Evolutionary conservation across 2,888 invertebrate genomes (phyloP), one percentile per base, ranked within the genome.

Genomic region (Venustoraphidia nigricollis): DNA sequence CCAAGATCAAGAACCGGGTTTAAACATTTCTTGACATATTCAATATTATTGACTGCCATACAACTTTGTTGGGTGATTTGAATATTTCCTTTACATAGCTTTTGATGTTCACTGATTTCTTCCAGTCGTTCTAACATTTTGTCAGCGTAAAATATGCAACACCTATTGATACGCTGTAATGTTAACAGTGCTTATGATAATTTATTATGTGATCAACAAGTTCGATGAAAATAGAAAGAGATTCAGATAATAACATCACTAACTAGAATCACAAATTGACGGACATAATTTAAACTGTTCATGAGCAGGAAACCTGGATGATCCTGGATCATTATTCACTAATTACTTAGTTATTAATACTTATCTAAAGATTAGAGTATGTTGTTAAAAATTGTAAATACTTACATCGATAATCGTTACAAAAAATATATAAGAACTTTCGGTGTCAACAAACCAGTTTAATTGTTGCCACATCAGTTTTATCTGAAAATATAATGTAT

Each of bases 381-480:
- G 9, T 41, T 45, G 44, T 27, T 9, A 10, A 1, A 17, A 9
- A 27, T 13, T 11, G 9, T 10, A 42, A 9, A 40, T 52, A 75
- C 81, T 78, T 66, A 85, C 89, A 68, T 94, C 92, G 54, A 94
- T 82, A 59, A 95, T 90, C 72, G 92, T 93, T 6, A 89, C 88
- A 17, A 94, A 85, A 66, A 93, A 93, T 2, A 88, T 85, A 60
- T 91, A 92, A 42, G 89, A 85, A 8, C 91, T 89, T 59, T 92
- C 88, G 5, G 85, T 27, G 6, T 27, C 78, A 64, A 96, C 95
- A 0, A 93, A 94, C 92, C 96, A 96, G 36, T 88, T 83, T 46
- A 97, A 67, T 62, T 95, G 91, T 59, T 90, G 85, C 97, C 97
- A 97, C 66, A 96, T 95, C 56, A 91, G 88, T 71, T 92, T 93